Conservation (phyloP, 2,797 vertebrate genomes). For the Hippocampus kuda region DNA sequence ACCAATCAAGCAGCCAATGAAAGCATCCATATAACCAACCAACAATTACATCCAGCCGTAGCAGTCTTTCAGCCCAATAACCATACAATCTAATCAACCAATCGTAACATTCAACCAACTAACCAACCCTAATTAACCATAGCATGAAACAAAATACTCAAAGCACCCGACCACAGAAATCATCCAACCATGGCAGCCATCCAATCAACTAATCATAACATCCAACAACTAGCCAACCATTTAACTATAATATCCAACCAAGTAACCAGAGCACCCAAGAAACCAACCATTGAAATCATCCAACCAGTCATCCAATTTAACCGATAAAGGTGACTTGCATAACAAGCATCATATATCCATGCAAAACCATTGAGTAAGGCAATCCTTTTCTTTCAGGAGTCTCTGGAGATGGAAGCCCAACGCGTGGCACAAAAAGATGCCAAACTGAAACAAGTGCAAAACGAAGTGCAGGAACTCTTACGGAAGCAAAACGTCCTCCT, state of each 20-base stretch:
- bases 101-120: neutral
- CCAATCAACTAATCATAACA: neutral
- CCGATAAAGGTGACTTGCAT: too few relatives aligned
- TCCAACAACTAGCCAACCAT: neutral
- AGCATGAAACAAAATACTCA: neutral
- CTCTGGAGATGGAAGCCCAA: conserved; percentile 60
- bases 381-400: conserved; percentile 55
- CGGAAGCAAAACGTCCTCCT: conserved; percentile 53
- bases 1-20: neutral
- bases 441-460: conserved; percentile 64
- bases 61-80: neutral
- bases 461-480: conserved; percentile 60
- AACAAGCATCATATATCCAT: neutral
- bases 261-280: neutral
- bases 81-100: neutral
- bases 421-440: conserved; percentile 65
- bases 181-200: neutral
- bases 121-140: too few relatives aligned
- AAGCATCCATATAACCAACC: neutral
- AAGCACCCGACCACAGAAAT: neutral
- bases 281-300: neutral
- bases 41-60: neutral
- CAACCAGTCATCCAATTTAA: neutral
- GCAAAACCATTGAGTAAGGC: neutral
- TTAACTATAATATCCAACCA: neutral